phyloP scores from a whole-genome alignment of 2,888 invertebrate genomes.

The Arctia plantaginis region DNA sequence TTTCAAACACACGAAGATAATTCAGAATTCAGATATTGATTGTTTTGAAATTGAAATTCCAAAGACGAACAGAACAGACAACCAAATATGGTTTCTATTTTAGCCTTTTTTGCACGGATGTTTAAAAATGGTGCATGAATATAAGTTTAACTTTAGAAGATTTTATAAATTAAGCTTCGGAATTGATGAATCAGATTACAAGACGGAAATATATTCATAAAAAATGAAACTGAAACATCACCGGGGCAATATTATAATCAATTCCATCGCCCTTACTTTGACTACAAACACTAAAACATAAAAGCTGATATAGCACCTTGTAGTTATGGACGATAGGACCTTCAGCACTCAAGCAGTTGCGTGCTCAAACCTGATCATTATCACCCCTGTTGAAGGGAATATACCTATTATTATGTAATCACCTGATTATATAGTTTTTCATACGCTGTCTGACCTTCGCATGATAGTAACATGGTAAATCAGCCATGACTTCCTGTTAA shows the following conservation, averaged over 20 bases:
- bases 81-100: too few relatives aligned
- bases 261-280: slow-evolving; percentile 1
- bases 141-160: too few relatives aligned
- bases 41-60: too few relatives aligned
- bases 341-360: slow-evolving; percentile 12
- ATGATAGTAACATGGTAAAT: slow-evolving; percentile 32
- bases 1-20: too few relatives aligned
- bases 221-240: neutral
- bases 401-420: slow-evolving; percentile 51
- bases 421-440: slow-evolving; percentile 39
- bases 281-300: slow-evolving; percentile 5
- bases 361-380: slow-evolving; percentile 37
- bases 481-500: slow-evolving; percentile 8
- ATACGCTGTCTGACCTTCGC: slow-evolving; percentile 33
- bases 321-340: slow-evolving; percentile 35
- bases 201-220: neutral
- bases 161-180: too few relatives aligned
- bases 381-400: slow-evolving; percentile 34
- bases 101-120: too few relatives aligned
- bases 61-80: too few relatives aligned
- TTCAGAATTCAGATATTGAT: too few relatives aligned
- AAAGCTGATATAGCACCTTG: slow-evolving; percentile 16
- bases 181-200: too few relatives aligned
- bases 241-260: neutral
- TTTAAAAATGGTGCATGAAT: too few relatives aligned